Percentiles rank a stretch among this genome's conserved stretches.
Conservation (phyloP, 2,888 invertebrate species). For the Lysandra coridon region DNA sequence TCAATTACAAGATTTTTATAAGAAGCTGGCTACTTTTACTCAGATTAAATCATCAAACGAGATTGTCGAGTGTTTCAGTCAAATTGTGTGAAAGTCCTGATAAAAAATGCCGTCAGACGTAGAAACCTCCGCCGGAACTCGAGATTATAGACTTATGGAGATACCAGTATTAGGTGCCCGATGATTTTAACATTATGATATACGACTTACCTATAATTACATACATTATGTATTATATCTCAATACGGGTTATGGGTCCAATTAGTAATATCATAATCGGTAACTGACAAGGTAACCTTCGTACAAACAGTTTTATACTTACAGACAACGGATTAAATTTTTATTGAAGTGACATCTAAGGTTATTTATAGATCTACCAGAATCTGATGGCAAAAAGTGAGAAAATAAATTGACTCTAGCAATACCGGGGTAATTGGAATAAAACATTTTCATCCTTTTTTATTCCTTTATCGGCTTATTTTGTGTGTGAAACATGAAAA, state of each 20-base stretch:
- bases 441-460: too few species aligned
- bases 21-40: conserved; percentile 1
- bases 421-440: too few species aligned
- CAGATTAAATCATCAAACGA: conserved; percentile 33
- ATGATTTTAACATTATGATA: conserved; percentile 34
- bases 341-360: neutral
- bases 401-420: too few species aligned
- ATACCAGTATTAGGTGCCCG: conserved; percentile 34
- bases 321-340: neutral
- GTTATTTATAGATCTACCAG: too few species aligned
- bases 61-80: conserved; percentile 37
- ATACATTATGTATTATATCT: conserved; percentile 22
- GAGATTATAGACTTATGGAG: conserved; percentile 33
- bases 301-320: neutral
- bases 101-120: conserved; percentile 40
- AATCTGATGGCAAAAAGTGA: too few species aligned
- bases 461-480: too few species aligned
- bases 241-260: neutral
- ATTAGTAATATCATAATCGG: neutral
- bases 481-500: too few species aligned
- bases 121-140: conserved; percentile 38
- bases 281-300: neutral
- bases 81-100: conserved; percentile 46
- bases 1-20: conserved; percentile 19
- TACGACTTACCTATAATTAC: neutral